Conservation (phyloP, 2,113 vertebrate genomes). For the Sceloporus tristichus region DNA sequence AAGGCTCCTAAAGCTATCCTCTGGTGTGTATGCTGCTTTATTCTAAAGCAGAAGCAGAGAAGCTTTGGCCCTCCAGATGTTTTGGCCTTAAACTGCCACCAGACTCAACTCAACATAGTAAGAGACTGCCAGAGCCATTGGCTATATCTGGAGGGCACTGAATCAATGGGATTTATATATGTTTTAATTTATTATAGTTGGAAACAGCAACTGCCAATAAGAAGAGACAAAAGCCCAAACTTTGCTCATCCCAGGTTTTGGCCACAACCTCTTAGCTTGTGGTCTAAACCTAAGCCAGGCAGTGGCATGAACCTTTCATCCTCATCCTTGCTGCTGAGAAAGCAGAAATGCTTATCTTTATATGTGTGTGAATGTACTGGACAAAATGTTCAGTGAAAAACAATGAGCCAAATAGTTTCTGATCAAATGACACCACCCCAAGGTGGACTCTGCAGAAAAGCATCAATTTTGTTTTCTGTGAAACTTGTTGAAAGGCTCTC, state of each 20-base stretch:
- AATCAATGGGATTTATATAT: too few species aligned
- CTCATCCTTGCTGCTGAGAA: not conserved
- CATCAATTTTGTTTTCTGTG: not conserved
- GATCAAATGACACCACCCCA: not conserved
- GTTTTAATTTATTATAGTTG: too few species aligned
- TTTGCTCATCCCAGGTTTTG: not conserved
- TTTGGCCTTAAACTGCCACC: too few species aligned
- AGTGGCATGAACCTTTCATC: not conserved
- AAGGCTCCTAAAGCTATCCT: not conserved
- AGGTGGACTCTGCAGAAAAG: conserved; percentile 36
- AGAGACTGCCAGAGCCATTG: too few species aligned
- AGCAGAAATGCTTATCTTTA: fast-evolving
- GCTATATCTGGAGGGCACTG: too few species aligned
- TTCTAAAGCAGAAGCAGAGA: not conserved
- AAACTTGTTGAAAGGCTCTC: not conserved
- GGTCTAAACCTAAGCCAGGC: too few species aligned
- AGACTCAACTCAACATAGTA: too few species aligned
- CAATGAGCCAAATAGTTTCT: not conserved
- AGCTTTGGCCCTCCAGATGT: too few species aligned
- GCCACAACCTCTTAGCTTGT: not conserved
- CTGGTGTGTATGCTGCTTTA: conserved; percentile 1
- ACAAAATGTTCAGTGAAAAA: not conserved
- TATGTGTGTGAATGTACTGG: not conserved
- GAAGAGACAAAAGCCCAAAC: too few species aligned
- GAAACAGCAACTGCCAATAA: too few species aligned